Conservation (phyloP, 2,888 invertebrate genomes). For the Troilus luridus region DNA sequence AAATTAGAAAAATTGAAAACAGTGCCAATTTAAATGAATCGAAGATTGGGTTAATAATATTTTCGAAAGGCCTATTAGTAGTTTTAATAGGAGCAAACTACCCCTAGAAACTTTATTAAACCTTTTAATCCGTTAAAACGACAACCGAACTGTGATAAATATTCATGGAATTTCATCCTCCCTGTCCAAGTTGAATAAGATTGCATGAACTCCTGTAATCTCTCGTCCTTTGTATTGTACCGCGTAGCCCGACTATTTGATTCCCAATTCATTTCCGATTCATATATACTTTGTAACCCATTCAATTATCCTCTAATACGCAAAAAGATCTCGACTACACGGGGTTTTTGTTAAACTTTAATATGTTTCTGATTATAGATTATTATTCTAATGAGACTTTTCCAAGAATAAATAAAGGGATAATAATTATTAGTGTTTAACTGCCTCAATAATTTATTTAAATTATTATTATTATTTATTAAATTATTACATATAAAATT, state of each 20-base stretch:
- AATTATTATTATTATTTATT: too few relatives aligned
- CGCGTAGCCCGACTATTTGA: background rate
- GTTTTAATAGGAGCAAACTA: background rate
- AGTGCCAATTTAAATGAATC: background rate
- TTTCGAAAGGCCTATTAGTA: background rate
- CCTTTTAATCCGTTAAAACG: background rate
- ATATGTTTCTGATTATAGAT: too few relatives aligned
- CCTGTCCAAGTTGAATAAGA: conserved; percentile 1
- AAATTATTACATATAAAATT: too few relatives aligned
- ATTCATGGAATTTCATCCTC: background rate
- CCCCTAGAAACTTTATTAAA: background rate
- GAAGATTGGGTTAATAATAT: background rate
- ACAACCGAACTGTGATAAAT: background rate
- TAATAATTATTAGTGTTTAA: too few relatives aligned
- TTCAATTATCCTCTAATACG: background rate
- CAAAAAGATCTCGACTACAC: background rate
- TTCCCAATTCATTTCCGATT: background rate
- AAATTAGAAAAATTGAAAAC: background rate
- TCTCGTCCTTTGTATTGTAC: background rate
- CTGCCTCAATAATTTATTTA: too few relatives aligned
- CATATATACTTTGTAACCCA: background rate
- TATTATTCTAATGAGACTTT: too few relatives aligned
- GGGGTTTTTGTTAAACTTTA: too few relatives aligned
- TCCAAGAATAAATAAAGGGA: too few relatives aligned
- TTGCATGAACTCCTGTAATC: background rate